These are phyloP conservation scores for Chrysolina haemoptera DNA, from an alignment of 2,888 invertebrate genomes.

Conservation along the genomic window DNA sequence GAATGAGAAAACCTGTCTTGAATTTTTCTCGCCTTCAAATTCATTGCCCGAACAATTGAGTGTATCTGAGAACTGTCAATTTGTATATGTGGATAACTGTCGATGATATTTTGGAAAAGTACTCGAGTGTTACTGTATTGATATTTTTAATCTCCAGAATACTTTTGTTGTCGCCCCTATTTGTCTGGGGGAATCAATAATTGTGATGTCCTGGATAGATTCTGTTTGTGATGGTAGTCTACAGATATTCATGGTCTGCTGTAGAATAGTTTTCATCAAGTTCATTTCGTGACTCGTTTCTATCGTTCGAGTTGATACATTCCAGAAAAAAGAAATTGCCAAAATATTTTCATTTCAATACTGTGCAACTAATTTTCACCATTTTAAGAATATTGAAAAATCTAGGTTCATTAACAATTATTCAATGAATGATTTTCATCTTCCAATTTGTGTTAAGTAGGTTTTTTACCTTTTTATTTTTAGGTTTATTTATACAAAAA, in stretches of 20 bases:
- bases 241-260: neutral
- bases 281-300: neutral
- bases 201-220: constrained; percentile 1
- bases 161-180: too few species aligned
- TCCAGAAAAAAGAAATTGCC: constrained; percentile 7
- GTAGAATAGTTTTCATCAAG: neutral
- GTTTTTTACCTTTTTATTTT: neutral
- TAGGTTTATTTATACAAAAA: neutral
- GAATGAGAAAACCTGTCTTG: neutral
- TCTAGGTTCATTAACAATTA: neutral
- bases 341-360: neutral
- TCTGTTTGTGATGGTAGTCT: neutral
- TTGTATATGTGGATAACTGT: constrained; percentile 15
- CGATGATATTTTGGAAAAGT: constrained; percentile 16
- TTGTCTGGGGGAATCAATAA: neutral
- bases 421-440: neutral
- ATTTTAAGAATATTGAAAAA: neutral
- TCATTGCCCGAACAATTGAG: neutral
- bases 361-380: neutral
- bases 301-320: neutral
- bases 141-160: constrained; percentile 13
- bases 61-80: constrained; percentile 26
- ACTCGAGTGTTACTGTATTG: constrained; percentile 10
- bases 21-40: constrained; percentile 10
- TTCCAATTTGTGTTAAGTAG: constrained; percentile 1